These are phyloP conservation scores for Pseudococcus viburni DNA, from an alignment of 2,888 invertebrate species.

Conservation along the genomic window DNA sequence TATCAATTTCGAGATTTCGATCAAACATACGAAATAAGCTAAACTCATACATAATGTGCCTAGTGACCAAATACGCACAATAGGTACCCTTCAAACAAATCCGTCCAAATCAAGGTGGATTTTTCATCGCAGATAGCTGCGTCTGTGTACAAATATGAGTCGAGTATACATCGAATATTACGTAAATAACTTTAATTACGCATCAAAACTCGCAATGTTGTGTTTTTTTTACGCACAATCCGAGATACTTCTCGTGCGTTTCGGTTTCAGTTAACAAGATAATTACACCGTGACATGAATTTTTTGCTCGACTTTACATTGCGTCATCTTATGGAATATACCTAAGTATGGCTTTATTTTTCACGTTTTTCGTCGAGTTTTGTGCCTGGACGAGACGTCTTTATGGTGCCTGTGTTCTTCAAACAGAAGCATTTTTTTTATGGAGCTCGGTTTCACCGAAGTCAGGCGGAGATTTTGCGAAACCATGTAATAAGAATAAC, in stretches of 20 bases:
- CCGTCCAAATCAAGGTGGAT: not conserved
- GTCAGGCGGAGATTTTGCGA: not conserved
- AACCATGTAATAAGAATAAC: conserved; percentile 62
- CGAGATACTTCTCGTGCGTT: not conserved
- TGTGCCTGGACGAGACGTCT: not conserved
- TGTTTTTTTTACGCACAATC: not conserved
- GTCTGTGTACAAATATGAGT: not conserved
- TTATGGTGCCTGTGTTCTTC: not conserved
- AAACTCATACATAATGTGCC: not conserved
- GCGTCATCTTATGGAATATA: not conserved
- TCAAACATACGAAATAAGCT: not conserved
- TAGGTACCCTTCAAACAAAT: not conserved
- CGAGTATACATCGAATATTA: not conserved
- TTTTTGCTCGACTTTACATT: conserved; percentile 9
- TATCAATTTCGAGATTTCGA: not conserved
- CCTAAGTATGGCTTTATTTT: not conserved
- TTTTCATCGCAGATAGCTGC: not conserved
- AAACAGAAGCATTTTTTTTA: conserved; percentile 33
- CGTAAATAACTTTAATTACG: conserved; percentile 17
- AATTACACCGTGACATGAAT: conserved; percentile 32
- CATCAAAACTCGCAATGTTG: not conserved
- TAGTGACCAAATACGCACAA: not conserved
- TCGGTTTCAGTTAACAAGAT: conserved; percentile 29
- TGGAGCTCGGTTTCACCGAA: conserved; percentile 20
- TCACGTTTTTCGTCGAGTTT: not conserved